phyloP scores from a whole-genome alignment of 2,113 vertebrate species.

The Sylvietta virens region DNA sequence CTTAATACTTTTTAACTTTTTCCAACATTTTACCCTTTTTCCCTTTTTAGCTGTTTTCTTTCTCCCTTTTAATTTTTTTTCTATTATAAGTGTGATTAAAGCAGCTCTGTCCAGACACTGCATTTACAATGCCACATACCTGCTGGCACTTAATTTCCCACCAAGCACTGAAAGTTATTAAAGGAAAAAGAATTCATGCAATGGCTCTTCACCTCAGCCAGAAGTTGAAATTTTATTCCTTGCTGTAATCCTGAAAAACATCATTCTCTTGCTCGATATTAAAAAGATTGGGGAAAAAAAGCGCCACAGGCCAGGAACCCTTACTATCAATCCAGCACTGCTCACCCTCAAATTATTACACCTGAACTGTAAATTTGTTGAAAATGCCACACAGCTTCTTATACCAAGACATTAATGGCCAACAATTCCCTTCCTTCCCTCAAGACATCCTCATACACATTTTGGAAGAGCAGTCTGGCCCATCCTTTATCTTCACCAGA shows the following conservation, averaged over 20 bases:
- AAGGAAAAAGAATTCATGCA: background rate
- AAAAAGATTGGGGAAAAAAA: background rate
- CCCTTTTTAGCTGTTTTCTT: no score
- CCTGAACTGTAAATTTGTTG: background rate
- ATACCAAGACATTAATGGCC: rapidly evolving
- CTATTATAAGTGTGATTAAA: background rate
- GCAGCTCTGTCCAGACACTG: background rate
- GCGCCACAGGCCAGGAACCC: background rate
- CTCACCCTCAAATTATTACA: background rate
- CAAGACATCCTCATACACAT: background rate
- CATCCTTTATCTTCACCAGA: background rate
- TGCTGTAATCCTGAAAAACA: background rate
- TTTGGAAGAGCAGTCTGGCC: background rate
- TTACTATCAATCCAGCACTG: background rate
- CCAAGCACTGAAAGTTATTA: background rate
- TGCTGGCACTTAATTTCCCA: background rate
- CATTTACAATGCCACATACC: background rate
- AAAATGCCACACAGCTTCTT: background rate
- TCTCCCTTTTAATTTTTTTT: background rate
- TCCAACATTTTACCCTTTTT: no score
- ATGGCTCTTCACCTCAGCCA: background rate
- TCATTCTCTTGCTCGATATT: background rate
- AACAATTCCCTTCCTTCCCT: background rate
- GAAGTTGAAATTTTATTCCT: background rate
- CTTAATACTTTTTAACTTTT: background rate